phyloP scores from a whole-genome alignment of 2,888 invertebrate genomes.

The Calliopum simillimum region DNA sequence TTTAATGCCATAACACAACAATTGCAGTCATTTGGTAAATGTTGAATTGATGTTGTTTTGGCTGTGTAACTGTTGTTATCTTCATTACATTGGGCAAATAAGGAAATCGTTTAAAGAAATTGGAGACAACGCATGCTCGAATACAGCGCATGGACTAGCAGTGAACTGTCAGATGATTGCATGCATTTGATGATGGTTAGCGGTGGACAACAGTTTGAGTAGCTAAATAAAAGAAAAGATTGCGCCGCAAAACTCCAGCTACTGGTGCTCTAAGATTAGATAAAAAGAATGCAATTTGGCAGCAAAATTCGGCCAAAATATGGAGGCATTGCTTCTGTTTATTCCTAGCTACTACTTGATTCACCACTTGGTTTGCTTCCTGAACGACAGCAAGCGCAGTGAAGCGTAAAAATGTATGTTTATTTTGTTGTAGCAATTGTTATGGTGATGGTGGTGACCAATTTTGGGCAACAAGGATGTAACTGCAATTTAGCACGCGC shows the following conservation, averaged over 20 bases:
- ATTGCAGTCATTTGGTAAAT: too few species aligned
- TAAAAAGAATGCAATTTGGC: constrained; percentile 9
- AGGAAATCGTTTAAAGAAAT: constrained; percentile 26
- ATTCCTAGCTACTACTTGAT: not conserved
- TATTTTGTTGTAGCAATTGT: too few species aligned
- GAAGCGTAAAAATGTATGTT: constrained; percentile 37
- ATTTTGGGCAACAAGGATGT: constrained; percentile 36
- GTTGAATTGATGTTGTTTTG: not conserved
- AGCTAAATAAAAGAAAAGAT: not conserved
- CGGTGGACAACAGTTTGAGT: too few species aligned
- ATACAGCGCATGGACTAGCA: not conserved
- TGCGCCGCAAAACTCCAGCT: not conserved
- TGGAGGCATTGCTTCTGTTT: not conserved
- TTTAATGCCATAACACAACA: too few species aligned
- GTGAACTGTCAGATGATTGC: not conserved
- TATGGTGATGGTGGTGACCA: constrained; percentile 4
- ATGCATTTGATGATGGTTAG: not conserved
- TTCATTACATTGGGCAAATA: constrained; percentile 25
- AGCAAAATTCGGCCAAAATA: not conserved
- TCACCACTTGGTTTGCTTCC: not conserved
- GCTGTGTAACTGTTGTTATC: not conserved
- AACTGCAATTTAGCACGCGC: constrained; percentile 12
- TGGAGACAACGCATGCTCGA: not conserved
- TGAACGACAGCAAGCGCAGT: constrained; percentile 14
- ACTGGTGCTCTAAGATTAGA: constrained; percentile 6